Evolutionary conservation across 2,888 invertebrate genomes (phyloP).

Genomic region (Priapulus caudatus): DNA sequence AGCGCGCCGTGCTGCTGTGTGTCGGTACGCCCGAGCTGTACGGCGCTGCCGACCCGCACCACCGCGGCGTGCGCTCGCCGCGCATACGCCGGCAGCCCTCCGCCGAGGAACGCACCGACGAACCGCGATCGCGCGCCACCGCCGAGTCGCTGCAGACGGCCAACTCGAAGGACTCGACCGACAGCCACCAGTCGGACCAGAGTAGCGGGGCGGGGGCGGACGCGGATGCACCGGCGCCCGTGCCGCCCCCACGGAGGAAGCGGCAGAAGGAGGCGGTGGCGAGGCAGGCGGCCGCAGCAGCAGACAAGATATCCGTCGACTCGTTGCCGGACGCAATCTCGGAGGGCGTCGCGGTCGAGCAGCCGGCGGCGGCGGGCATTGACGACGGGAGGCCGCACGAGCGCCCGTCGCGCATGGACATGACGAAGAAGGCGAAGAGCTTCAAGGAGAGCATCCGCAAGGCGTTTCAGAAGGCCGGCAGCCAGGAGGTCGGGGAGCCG

Average conservation of each 20-base stretch:
- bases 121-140: too few species aligned
- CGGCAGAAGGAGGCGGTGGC: constrained; percentile 21
- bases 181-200: constrained; percentile 14
- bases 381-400: constrained; percentile 38
- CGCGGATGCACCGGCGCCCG: too few species aligned
- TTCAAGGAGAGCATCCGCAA: background rate
- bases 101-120: too few species aligned
- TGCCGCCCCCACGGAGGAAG: too few species aligned
- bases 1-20: constrained; percentile 67
- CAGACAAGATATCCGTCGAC: constrained; percentile 19
- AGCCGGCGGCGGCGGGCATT: constrained; percentile 22
- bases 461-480: constrained; percentile 28
- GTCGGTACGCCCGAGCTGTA: constrained; percentile 82
- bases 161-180: too few species aligned
- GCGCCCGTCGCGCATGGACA: too few species aligned
- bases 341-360: constrained; percentile 33
- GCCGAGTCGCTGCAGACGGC: too few species aligned
- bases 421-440: background rate
- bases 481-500: too few species aligned
- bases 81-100: too few species aligned
- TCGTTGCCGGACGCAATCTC: constrained; percentile 32
- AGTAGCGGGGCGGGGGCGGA: too few species aligned
- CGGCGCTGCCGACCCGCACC: constrained; percentile 41
- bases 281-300: constrained; percentile 30
- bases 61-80: constrained; percentile 5